phyloP scores from a whole-genome alignment of 2,113 vertebrate genomes.

The Rattus rattus region DNA sequence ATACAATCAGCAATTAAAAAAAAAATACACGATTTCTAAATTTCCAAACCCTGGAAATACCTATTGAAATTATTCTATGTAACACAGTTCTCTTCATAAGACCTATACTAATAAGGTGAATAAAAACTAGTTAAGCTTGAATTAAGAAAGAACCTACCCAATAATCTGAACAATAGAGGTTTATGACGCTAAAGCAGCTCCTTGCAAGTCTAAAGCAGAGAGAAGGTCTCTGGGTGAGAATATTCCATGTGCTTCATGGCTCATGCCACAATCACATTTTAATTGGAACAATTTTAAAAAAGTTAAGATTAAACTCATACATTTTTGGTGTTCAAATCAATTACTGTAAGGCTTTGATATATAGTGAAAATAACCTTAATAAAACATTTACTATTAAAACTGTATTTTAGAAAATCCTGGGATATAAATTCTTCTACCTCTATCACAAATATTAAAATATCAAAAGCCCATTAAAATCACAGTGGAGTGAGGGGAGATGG shows the following conservation, averaged over 20 bases:
- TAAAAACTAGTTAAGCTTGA: conserved; percentile 18
- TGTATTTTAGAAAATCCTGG: conserved; percentile 51
- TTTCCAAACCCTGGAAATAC: conserved; percentile 47
- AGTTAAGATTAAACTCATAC: neutral
- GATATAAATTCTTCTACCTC: conserved; percentile 29
- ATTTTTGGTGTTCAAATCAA: neutral
- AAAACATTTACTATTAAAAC: conserved; percentile 33
- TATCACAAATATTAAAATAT: conserved; percentile 37
- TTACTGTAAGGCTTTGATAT: conserved; percentile 17
- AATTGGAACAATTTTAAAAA: conserved; percentile 53
- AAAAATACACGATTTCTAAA: neutral
- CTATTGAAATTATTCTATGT: neutral
- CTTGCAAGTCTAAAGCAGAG: neutral
- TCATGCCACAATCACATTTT: neutral
- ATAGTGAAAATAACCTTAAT: conserved; percentile 51
- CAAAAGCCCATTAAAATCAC: conserved; percentile 33
- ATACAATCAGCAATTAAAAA: neutral
- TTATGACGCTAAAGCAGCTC: neutral
- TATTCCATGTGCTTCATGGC: neutral
- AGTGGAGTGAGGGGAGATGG: neutral
- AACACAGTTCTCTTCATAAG: conserved; percentile 11
- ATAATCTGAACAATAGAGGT: neutral
- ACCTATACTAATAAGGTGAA: neutral
- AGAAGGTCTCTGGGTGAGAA: conserved; percentile 22
- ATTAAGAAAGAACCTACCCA: neutral